Conservation (phyloP, 37 sponge, comb jelly and placozoan genomes). For the Diacarnus erythraeanus region DNA sequence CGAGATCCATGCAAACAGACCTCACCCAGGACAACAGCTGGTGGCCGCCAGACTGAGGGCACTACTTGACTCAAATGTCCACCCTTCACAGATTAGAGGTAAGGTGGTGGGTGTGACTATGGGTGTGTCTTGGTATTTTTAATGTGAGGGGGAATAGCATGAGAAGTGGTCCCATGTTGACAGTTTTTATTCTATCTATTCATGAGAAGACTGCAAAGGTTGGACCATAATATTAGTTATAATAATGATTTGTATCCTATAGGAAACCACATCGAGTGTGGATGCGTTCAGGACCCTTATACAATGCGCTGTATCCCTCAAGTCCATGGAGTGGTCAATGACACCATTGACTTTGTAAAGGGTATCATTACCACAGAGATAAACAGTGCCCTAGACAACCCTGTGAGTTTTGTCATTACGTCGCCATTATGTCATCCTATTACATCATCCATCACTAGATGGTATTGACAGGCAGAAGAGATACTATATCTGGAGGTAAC, state of each 20-base stretch:
- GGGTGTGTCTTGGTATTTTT: too few species aligned
- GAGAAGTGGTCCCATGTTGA: too few species aligned
- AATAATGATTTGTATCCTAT: neutral
- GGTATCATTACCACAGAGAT: constrained; percentile 85
- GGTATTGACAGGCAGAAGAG: constrained; percentile 63
- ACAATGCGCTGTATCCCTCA: constrained; percentile 80
- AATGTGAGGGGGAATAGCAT: too few species aligned
- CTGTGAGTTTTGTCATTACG: constrained; percentile 54
- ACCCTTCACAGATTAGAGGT: constrained; percentile 89
- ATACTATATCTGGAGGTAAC: constrained; percentile 90
- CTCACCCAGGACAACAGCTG: constrained; percentile 86
- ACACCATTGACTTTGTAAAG: constrained; percentile 88
- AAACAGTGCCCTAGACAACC: constrained; percentile 98
- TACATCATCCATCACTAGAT: constrained; percentile 48
- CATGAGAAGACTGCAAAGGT: neutral
- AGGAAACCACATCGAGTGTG: constrained; percentile 76
- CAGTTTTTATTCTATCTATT: too few species aligned
- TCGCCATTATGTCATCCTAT: neutral
- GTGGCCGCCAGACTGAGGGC: constrained; percentile 84
- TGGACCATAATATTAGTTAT: neutral
- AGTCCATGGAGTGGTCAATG: constrained; percentile 90
- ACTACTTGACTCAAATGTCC: constrained; percentile 76
- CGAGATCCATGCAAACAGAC: constrained; percentile 74
- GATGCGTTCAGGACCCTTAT: constrained; percentile 91
- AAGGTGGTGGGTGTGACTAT: neutral